Conservation (phyloP, 2,113 vertebrate genomes). For the Salvelinus alpinus region DNA sequence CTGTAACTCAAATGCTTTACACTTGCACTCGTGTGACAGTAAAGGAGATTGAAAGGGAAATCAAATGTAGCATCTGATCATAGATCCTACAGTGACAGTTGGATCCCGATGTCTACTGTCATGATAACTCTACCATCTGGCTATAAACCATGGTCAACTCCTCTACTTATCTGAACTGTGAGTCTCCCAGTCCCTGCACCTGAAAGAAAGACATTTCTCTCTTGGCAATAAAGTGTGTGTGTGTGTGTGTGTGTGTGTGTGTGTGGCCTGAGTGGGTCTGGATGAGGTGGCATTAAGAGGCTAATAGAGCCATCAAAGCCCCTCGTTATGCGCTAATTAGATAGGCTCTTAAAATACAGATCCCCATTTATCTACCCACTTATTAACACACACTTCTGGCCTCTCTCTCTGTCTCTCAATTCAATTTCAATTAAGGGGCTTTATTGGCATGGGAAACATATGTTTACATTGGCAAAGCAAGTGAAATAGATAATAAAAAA, state of each 20-base stretch:
- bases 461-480: too few species aligned
- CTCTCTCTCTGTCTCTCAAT: conserved; percentile 37
- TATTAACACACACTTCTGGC: conserved; percentile 59
- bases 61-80: background rate
- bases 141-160: background rate
- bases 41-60: background rate
- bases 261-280: background rate
- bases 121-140: background rate
- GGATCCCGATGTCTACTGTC: background rate
- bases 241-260: too few species aligned
- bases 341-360: conserved; percentile 59
- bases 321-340: conserved; percentile 60
- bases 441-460: too few species aligned
- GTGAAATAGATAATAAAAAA: too few species aligned
- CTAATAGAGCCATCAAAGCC: conserved; percentile 54
- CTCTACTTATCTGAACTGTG: conserved; percentile 13
- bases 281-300: conserved; percentile 29
- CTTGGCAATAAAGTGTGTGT: background rate
- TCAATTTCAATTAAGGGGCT: conserved; percentile 1
- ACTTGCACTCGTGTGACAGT: background rate
- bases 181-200: background rate
- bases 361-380: conserved; percentile 55
- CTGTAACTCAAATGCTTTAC: background rate
- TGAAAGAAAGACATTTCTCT: background rate
- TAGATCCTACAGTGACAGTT: background rate